Conservation (phyloP, 2,113 vertebrate genomes). For the Ceyx cyanopectus region DNA sequence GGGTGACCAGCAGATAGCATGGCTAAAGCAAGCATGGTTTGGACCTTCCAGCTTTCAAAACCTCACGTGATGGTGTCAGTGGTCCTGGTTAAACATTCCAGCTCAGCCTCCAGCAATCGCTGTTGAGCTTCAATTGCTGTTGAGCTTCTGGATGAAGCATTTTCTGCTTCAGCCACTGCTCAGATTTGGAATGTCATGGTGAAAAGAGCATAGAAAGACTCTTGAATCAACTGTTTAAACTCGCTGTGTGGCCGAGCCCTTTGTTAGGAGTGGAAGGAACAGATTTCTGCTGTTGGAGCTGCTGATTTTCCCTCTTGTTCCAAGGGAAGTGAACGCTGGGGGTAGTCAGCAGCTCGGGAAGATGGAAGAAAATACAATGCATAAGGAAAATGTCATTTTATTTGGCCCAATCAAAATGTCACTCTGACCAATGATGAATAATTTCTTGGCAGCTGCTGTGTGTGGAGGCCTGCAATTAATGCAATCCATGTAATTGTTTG, state of each 20-base stretch:
- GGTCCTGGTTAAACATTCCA: conserved; percentile 59
- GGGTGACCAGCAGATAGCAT: not conserved
- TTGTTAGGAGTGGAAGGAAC: not conserved
- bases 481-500: conserved; percentile 45
- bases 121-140: conserved; percentile 65
- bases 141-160: conserved; percentile 60
- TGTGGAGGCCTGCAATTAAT: conserved; percentile 45
- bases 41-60: conserved; percentile 7
- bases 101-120: conserved; percentile 66
- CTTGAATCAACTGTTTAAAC: conserved; percentile 13
- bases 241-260: not conserved
- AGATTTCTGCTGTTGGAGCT: not conserved
- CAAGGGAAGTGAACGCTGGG: not conserved
- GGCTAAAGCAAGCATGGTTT: not conserved
- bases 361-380: conserved; percentile 40
- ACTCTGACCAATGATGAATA: conserved; percentile 50
- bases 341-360: not conserved
- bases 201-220: conserved; percentile 35
- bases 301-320: not conserved
- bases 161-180: conserved; percentile 48
- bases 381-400: conserved; percentile 49
- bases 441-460: conserved; percentile 38
- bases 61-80: not conserved
- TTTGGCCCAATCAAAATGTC: conserved; percentile 60
- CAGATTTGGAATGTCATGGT: conserved; percentile 44